A percentile compares a stretch with the other conserved stretches of the same genome.
Conservation (phyloP, 37 sponge, comb jelly and placozoan species). For the Diacarnus erythraeanus region DNA sequence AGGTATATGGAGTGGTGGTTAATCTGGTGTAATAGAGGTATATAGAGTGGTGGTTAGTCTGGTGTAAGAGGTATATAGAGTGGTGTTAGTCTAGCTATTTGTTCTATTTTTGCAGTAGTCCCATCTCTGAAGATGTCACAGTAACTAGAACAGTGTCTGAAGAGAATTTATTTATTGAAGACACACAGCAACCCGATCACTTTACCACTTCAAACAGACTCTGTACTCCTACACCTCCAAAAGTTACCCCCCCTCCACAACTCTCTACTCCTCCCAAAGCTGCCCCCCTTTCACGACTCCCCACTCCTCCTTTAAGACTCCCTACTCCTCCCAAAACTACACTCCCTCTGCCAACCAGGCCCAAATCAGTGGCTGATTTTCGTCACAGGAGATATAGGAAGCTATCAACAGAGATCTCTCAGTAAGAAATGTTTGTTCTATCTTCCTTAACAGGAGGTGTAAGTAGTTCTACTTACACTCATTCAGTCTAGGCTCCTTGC, state of each 20-base stretch:
- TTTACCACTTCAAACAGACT: not conserved
- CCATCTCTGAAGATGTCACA: not conserved
- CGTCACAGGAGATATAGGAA: constrained; percentile 27
- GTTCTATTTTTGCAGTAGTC: not conserved
- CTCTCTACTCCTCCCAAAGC: not conserved
- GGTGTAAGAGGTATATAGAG: no score
- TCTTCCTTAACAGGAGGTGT: no score
- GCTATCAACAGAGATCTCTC: not conserved
- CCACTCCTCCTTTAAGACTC: not conserved
- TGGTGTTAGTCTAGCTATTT: not conserved
- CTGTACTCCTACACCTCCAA: not conserved
- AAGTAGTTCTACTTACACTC: no score
- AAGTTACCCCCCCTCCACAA: not conserved
- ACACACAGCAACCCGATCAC: constrained; percentile 15
- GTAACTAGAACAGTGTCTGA: not conserved
- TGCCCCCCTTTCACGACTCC: not conserved
- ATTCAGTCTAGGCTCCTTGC: no score
- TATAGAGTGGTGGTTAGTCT: no score
- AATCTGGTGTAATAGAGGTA: no score
- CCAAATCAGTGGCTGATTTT: constrained; percentile 39
- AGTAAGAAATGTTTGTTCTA: no score
- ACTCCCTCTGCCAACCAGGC: constrained; percentile 10
- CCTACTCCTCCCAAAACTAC: constrained; percentile 24
- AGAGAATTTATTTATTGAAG: not conserved
- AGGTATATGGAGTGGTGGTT: no score